Evolutionary conservation across 1,140 invertebrate genomes (phyloP).

Genomic region (Caerostris darwini): DNA sequence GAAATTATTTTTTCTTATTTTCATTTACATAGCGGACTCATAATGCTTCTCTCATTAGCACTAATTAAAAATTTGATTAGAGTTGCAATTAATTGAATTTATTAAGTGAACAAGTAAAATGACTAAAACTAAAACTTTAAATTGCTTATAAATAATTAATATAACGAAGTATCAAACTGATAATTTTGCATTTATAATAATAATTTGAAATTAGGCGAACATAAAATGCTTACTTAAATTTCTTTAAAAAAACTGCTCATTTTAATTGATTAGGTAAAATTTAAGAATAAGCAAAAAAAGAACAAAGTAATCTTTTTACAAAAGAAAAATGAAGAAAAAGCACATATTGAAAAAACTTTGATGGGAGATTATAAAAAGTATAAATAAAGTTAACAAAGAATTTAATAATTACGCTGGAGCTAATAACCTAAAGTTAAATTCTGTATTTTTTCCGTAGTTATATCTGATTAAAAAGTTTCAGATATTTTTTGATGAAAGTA

Average conservation of each 20-base stretch:
- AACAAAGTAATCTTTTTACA: not conserved
- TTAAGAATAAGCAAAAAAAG: not conserved
- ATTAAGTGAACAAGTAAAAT: too few relatives aligned
- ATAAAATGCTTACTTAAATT: too few relatives aligned
- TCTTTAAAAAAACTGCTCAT: not conserved
- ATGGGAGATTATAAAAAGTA: not conserved
- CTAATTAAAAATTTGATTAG: too few relatives aligned
- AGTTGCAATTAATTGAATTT: too few relatives aligned
- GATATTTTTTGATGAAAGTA: not conserved
- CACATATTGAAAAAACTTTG: not conserved
- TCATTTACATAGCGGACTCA: too few relatives aligned
- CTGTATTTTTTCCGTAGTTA: not conserved
- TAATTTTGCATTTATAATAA: too few relatives aligned
- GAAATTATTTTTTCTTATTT: too few relatives aligned
- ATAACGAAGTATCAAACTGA: too few relatives aligned
- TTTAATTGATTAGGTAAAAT: not conserved
- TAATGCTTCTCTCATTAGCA: too few relatives aligned
- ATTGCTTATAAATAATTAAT: too few relatives aligned
- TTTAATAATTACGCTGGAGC: not conserved
- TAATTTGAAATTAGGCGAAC: too few relatives aligned
- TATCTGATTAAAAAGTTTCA: not conserved
- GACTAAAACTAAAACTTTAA: too few relatives aligned
- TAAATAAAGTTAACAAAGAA: not conserved
- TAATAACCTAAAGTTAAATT: not conserved
- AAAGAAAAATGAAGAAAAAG: not conserved